A percentile compares a stretch with the other conserved stretches of the same genome.
These are phyloP conservation scores for Periplaneta americana DNA, from an alignment of 1,140 invertebrate genomes.

Conservation along the genomic window DNA sequence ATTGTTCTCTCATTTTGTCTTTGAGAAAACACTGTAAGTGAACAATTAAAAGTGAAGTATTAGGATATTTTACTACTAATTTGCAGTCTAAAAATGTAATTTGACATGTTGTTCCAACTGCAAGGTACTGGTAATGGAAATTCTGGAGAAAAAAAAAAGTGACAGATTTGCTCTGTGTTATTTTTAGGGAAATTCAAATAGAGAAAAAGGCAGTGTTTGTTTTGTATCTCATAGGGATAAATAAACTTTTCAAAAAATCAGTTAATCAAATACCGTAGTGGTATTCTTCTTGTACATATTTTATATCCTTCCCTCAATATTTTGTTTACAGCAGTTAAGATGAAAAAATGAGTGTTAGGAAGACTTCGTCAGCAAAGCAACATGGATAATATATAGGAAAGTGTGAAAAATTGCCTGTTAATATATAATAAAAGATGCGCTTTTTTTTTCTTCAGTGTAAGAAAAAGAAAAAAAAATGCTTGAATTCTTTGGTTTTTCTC, in stretches of 20 bases:
- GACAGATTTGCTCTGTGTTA: conserved; percentile 41
- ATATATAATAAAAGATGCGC: too few species aligned
- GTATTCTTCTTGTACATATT: background rate
- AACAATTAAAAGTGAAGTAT: conserved; percentile 41
- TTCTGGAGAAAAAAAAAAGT: conserved; percentile 29
- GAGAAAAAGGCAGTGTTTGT: conserved; percentile 39
- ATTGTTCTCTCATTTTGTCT: background rate
- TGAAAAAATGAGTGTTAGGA: too few species aligned
- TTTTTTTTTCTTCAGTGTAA: too few species aligned
- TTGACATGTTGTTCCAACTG: conserved; percentile 35
- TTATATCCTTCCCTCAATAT: background rate
- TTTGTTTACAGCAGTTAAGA: background rate
- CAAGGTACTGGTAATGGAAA: background rate
- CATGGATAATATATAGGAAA: too few species aligned
- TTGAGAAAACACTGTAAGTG: conserved; percentile 30
- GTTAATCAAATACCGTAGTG: background rate
- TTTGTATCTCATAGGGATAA: conserved; percentile 46
- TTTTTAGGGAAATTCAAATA: conserved; percentile 40
- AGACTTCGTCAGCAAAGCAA: too few species aligned
- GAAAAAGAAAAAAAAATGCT: too few species aligned
- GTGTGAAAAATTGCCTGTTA: too few species aligned
- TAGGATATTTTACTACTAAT: conserved; percentile 47
- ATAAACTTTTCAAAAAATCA: conserved; percentile 43
- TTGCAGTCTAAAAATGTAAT: conserved; percentile 44
- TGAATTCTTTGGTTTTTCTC: too few species aligned